Conservation (phyloP, 2,113 vertebrate species). For the Heterocephalus glaber region DNA sequence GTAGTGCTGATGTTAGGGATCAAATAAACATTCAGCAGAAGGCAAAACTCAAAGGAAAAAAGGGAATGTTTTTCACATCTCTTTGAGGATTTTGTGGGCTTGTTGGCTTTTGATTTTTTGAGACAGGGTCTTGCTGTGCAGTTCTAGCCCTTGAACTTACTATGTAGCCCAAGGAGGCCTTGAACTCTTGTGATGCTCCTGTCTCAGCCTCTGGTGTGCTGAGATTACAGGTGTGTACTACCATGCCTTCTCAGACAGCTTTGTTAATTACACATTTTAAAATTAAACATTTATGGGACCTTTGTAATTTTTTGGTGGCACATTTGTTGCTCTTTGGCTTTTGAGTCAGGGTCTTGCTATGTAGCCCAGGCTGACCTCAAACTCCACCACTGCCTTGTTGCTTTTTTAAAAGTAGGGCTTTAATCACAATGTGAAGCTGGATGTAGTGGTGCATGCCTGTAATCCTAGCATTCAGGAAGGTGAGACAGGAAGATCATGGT, state of each 20-base stretch:
- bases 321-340: neutral
- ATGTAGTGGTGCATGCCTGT: neutral
- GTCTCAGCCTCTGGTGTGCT: neutral
- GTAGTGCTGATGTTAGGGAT: neutral
- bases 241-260: too few species aligned
- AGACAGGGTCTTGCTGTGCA: neutral
- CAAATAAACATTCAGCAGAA: neutral
- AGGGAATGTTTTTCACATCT: neutral
- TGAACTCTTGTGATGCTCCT: neutral
- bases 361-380: neutral
- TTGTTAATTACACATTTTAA: neutral
- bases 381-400: neutral
- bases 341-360: neutral
- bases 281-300: neutral
- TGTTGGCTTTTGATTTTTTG: neutral
- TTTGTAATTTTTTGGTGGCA: neutral
- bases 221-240: neutral
- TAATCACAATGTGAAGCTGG: neutral
- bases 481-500: too few species aligned
- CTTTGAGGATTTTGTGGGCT: neutral
- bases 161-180: neutral
- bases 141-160: neutral
- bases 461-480: too few species aligned
- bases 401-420: neutral
- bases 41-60: neutral